phyloP scores from a whole-genome alignment of 1,140 invertebrate species.

The Papilio xuthus region DNA sequence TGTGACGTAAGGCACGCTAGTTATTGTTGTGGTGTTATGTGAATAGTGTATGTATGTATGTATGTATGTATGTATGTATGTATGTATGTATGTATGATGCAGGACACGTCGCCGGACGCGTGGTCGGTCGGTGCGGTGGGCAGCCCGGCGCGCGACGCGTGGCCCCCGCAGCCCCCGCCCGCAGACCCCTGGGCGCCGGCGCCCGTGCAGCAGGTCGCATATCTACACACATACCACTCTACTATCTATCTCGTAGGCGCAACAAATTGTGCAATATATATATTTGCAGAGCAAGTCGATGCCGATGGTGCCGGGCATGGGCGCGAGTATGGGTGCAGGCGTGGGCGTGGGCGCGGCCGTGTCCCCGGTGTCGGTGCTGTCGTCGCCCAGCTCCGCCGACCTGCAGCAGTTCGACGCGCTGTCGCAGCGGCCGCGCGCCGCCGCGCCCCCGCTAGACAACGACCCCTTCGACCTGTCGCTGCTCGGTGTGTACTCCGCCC shows the following conservation, averaged over 20 bases:
- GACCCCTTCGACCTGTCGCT: constrained; percentile 88
- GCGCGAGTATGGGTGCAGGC: too few species aligned
- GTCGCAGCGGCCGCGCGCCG: constrained; percentile 83
- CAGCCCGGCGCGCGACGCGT: constrained; percentile 64
- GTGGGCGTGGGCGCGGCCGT: neutral
- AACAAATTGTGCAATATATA: too few species aligned
- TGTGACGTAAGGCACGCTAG: neutral
- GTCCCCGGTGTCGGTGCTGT: constrained; percentile 62
- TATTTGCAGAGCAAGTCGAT: constrained; percentile 64
- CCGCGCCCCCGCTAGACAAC: constrained; percentile 57
- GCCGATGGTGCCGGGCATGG: constrained; percentile 58
- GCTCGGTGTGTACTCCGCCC: constrained; percentile 65
- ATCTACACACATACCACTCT: neutral
- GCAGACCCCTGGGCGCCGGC: constrained; percentile 69
- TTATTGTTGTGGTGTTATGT: neutral
- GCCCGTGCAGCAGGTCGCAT: constrained; percentile 58
- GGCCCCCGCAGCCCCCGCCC: constrained; percentile 50
- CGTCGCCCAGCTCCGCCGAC: constrained; percentile 86
- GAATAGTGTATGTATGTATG: neutral
- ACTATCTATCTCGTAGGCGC: too few species aligned
- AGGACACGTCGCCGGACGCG: constrained; percentile 68
- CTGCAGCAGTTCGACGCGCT: constrained; percentile 93
- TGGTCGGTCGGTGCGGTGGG: constrained; percentile 60
- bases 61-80: constrained; percentile 4
- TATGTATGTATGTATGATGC: constrained; percentile 18